These are phyloP conservation scores for Papilio polyxenes DNA, from an alignment of 1,140 invertebrate genomes.

Conservation along the genomic window DNA sequence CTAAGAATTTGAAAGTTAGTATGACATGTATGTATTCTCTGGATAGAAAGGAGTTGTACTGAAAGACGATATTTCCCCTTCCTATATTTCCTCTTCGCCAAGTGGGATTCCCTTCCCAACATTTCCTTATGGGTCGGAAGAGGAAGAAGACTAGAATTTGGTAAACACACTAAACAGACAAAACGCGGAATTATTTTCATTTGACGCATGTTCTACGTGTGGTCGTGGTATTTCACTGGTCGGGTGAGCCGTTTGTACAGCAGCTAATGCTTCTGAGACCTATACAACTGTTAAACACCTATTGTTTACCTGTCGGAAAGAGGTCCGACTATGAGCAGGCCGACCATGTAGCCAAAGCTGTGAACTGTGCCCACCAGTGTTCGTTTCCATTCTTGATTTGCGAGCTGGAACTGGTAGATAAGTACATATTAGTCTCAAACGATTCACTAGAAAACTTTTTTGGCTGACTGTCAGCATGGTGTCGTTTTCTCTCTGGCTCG, in stretches of 20 bases:
- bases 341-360: constrained; percentile 62
- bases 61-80: background rate
- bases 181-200: background rate
- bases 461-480: no score
- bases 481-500: no score
- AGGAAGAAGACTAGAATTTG: no score
- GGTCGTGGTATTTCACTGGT: background rate
- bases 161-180: no score
- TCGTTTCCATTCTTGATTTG: constrained; percentile 66
- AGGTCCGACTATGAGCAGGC: constrained; percentile 58
- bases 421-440: background rate
- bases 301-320: constrained; percentile 61
- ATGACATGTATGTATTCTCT: background rate
- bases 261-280: no score
- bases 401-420: constrained; percentile 56
- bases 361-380: constrained; percentile 81
- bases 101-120: background rate
- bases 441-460: background rate
- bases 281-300: no score
- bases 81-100: background rate
- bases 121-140: background rate
- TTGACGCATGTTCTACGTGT: background rate
- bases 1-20: constrained; percentile 42
- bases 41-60: background rate
- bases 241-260: background rate